Conservation (phyloP, 2,797 vertebrate species). For the Lycodopsis pacificus region DNA sequence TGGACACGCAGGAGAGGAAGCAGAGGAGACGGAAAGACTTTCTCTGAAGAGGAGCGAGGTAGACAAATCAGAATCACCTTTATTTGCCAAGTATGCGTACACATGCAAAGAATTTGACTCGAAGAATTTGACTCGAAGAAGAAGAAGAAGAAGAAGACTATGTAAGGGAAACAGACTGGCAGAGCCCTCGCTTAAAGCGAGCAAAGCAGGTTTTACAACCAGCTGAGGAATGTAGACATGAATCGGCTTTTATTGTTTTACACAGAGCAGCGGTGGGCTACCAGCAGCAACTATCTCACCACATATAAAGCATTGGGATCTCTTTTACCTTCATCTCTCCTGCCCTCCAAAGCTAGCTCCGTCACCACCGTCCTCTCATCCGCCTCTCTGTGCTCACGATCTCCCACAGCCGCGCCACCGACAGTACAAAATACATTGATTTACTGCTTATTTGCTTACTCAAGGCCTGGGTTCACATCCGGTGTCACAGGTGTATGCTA, state of each 20-base stretch:
- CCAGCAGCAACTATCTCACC: conserved; percentile 46
- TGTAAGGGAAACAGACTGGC: conserved; percentile 51
- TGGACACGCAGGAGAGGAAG: not conserved
- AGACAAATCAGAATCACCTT: not conserved
- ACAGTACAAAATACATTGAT: not conserved
- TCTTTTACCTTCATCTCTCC: conserved; percentile 14
- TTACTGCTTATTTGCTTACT: not conserved
- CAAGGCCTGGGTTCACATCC: not conserved
- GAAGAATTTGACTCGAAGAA: conserved; percentile 11
- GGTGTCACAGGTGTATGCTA: not conserved
- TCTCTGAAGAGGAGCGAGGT: not conserved
- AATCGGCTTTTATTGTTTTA: conserved; percentile 75
- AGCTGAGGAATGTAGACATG: conserved; percentile 73
- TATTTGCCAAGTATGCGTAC: not conserved
- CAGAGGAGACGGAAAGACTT: not conserved
- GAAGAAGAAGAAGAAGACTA: conserved; percentile 53
- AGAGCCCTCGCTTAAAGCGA: conserved; percentile 55
- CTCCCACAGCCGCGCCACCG: not conserved
- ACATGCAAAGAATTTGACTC: not conserved
- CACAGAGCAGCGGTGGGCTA: conserved; percentile 53
- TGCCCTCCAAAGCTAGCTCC: not conserved
- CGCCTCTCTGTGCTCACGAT: not conserved
- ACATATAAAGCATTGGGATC: conserved; percentile 21
- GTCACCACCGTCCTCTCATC: not conserved
- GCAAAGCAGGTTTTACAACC: conserved; percentile 67